Base-by-base conservation (phyloP, 1,140 invertebrate species). In the Frieseomelitta varia region DNA sequence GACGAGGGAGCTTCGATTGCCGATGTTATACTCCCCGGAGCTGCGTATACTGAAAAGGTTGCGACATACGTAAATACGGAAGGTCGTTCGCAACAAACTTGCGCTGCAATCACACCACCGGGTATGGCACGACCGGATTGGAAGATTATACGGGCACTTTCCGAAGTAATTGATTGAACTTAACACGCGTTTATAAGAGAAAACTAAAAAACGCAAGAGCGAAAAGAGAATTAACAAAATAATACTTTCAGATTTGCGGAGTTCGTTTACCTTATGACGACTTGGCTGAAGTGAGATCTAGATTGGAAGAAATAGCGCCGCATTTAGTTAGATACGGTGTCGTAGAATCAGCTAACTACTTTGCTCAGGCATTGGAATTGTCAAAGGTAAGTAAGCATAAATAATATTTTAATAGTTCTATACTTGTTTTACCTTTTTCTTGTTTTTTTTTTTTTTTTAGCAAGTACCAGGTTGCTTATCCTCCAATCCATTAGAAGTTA, bases 41-140 rank as follows among this genome's bases (percentile, higher is more conserved):
- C 98, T n/a, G 99, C 99, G 0, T 99, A 99, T 93, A 99, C 99
- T 3, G 99, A 99, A 95, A 99, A 99, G 95, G 97, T 98, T 93
- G 98, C 96, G 15, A 99, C 97, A 24, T 99, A 99, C 95, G 98
- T 99, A 0, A 99, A 99, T 94, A 99, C 98, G 0, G 99, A 99
- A 96, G 99, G 99, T 17, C 96, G 99, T 79, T 96, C 99, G n/a
- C 99, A 99, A 95, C 97, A 99, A 95, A 99, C 98, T 3, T 95
- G 97, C 67, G 95, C 97, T 8, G 99, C 99, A 24, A 97, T 99
- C n/a, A 97, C 97, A 47, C 98, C 99, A 67, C 99, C 99, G 24
- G 99, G 99, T 84, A 96, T 98, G 94, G 99, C 98, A 2, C 96
- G 99, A 81, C 98, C 98, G 88, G 99, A 99, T 95, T 99, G 99